Evolutionary conservation across 2,113 vertebrate genomes (phyloP), one percentile per base, ranked within the genome.

Genomic region (Nothoprocta perdicaria): DNA sequence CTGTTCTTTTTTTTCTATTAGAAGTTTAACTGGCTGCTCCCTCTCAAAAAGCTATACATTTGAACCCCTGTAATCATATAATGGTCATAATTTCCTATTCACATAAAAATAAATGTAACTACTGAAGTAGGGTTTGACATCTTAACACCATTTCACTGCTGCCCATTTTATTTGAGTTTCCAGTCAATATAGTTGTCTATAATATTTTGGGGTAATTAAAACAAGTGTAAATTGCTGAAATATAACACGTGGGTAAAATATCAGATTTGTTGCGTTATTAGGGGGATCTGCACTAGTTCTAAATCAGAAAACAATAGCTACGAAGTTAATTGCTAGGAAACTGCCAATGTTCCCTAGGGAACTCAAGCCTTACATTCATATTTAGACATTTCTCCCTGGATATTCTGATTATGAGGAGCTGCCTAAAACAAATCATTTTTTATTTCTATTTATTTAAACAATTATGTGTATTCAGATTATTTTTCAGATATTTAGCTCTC

Each of bases 31-130:
- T 60, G 53, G 27, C 33, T 69, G 27, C 13, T 77, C 23, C 31
- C 18, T 41, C 84, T 38, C 40, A 69, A 24, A 31, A 26, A 84
- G 27, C 40, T 50, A 57, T 41, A 53, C 10, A 76, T 72, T 82
- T 75, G 57, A 90, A 83, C 61, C 53, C 60, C 45, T 60, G 40
- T 72, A 79, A 90, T 82, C 41, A 87, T 6, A 4, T 27, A 90
- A 53, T 52, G 84, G 76, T 93, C 24, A 52, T 88, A 92, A 65
- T 66, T 21, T 86, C 43, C 48, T 79, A n/a, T 27, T 55, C 75
- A 93, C 63, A 80, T 75, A 75, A 93, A 88, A 29, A 62, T 68
- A 90, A 94, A 87, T 35, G 24, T 80, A 92, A 89, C 80, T 60
- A 79, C 48, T 84, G 52, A 83, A 83, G 67, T 5, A 53, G 9